Percentiles rank a stretch among this genome's conserved stretches.
Conservation (phyloP, 2,113 vertebrate species). For the Aspidoscelis tigris region DNA sequence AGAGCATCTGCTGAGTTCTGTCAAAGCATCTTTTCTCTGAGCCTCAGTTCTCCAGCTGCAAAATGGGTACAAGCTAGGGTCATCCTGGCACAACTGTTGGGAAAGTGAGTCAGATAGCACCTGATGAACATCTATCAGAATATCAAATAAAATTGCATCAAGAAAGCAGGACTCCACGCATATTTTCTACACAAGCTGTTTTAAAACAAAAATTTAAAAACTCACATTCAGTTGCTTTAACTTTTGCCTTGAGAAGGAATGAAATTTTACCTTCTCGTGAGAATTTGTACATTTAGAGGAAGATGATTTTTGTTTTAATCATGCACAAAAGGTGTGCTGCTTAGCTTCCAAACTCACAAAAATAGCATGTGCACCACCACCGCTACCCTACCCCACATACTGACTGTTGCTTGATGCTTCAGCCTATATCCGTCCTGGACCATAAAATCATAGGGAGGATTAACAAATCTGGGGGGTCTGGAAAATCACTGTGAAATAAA, state of each 20-base stretch:
- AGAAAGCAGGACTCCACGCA: too few relatives aligned
- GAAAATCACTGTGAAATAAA: slow-evolving; percentile 48
- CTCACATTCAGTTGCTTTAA: neutral
- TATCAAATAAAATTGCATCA: neutral
- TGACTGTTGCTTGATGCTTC: slow-evolving; percentile 65
- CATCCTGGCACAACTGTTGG: neutral
- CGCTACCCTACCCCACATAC: slow-evolving; percentile 16
- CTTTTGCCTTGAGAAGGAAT: too few relatives aligned
- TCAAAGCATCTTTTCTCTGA: too few relatives aligned
- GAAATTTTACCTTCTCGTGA: too few relatives aligned
- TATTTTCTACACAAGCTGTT: too few relatives aligned
- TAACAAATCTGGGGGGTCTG: slow-evolving; percentile 28
- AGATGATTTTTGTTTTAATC: too few relatives aligned
- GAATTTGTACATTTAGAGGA: too few relatives aligned
- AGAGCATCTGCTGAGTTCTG: too few relatives aligned
- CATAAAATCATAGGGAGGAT: slow-evolving; percentile 62
- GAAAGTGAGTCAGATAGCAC: neutral
- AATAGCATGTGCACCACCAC: too few relatives aligned
- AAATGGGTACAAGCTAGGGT: neutral
- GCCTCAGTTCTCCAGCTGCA: neutral
- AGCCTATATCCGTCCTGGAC: slow-evolving; percentile 61
- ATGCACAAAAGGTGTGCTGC: too few relatives aligned
- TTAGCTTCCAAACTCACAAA: too few relatives aligned
- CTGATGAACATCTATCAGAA: neutral
- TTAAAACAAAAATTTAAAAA: too few relatives aligned